Evolutionary conservation across 2,797 vertebrate genomes (phyloP), one percentile per base, ranked within the genome.

Genomic region (Mormyrops boulengeri): DNA sequence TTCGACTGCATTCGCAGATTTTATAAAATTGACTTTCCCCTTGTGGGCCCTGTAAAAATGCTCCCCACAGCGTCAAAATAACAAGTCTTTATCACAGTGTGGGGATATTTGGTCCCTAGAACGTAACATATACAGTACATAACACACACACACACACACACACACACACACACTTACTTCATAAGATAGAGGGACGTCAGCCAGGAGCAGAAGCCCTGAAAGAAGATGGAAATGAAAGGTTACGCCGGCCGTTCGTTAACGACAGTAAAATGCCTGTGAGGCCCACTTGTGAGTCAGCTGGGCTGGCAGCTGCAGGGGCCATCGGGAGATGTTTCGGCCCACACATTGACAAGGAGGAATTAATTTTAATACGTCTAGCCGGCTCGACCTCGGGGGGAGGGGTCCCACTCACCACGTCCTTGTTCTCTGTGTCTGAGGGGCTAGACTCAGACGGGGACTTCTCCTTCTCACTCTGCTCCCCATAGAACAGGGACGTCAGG

Each of bases 201-300:
- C 98, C 98, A 99, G 86, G 98, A 97, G 93, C 97, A 99, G 95
- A 99, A 99, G 91, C 98, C 97, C 98, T 99, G 95, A 80, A 94
- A 95, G 88, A 91, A 52, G 91, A 92, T 90, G 90, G 82, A 91
- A 90, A 91, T 91, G 92, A 93, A 93, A 91, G 90, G 92, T 87
- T 55, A 50, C 92, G 73, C 88, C 52, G 85, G 90, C 88, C 62
- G 41, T 69, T 90, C 92, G 90, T 91, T 92, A 91, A 93, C 91
- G 88, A 92, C 89, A 92, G 94, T 91, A 92, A 80, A 91, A 90
- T 86, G 89, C 88, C 86, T 88, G 88, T 41, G 91, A 90, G 66
- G 85, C 89, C 73, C 89, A 88, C 44, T 88, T 88, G 90, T 89
- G 88, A 90, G 93, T 94, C 92, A 94, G 93, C 62, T 88, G 92